Base-by-base conservation (phyloP, 2,888 invertebrate genomes). In the Drosophila mercatorum region DNA sequence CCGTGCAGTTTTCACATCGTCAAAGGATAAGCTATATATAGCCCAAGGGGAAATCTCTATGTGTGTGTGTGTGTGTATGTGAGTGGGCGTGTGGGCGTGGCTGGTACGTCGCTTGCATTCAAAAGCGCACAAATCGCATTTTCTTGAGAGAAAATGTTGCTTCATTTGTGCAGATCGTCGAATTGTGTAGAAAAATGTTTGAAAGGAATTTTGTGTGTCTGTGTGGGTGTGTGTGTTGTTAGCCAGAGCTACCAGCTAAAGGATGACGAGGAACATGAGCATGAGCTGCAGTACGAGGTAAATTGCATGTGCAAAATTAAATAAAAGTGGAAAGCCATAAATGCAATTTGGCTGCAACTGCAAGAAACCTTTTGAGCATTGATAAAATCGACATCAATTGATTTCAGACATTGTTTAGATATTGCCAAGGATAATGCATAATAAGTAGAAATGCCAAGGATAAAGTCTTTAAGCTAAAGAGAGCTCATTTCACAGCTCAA, bases 51-150 rank as follows among this genome's bases (percentile, higher is more conserved):
- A 65, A 31, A 40, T 47, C 41, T 31, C 12, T 43, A 17, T 43
- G 28, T 34, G 11, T 10, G 43, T 49, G 28, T 36, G 10, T 36
- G 22, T 6, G 34, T 14, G 75, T 17, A 17, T 17, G 26, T n/a
- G 40, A 28, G 43, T 64, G 64, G 36, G 43, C 31, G 53, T 40
- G 34, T 14, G 75, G 72, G 68, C 47, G 63, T 68, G 71, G 65
- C 56, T 56, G 55, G 65, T 80, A 88, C 88, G 82, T 68, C 63
- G 76, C 75, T 70, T 82, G 89, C 89, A 84, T 87, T 86, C 77
- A 87, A 87, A 87, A 87, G 88, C 89, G 85, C 85, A 84, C 88
- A 87, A 87, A 87, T 87, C 85, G 89, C 89, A 86, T 89, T 86
- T 86, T 89, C 78, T 80, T 72, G 75, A 78, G 69, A 72, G 87